Percentiles rank a stretch among this genome's conserved stretches.
Conservation (phyloP, 2,888 invertebrate genomes). For the Bunonema sp. region DNA sequence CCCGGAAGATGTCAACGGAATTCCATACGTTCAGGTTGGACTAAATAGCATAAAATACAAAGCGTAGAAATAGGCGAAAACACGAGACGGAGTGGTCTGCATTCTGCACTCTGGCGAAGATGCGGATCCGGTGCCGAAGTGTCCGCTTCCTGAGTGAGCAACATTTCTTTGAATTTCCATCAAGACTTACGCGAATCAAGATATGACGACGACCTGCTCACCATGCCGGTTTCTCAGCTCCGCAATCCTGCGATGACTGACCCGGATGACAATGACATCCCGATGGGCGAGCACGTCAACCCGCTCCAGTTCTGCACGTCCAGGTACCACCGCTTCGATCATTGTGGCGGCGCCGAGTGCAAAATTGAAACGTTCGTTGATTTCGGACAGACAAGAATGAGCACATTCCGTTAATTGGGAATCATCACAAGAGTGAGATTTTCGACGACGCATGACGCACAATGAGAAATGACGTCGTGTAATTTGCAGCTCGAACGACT, state of each 20-base stretch:
- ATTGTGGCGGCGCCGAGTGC: too few species aligned
- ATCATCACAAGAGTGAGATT: too few species aligned
- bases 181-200: slow-evolving; percentile 28
- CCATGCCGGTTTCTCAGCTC: slow-evolving; percentile 42
- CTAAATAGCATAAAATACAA: too few species aligned
- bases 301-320: slow-evolving; percentile 40
- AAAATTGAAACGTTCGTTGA: too few species aligned
- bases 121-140: slow-evolving; percentile 36
- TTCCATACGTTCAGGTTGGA: slow-evolving; percentile 33
- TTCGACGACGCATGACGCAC: too few species aligned
- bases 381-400: too few species aligned
- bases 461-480: too few species aligned
- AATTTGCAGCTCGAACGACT: slow-evolving; percentile 30
- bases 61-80: slow-evolving; percentile 24
- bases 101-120: slow-evolving; percentile 40
- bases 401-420: too few species aligned
- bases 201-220: slow-evolving; percentile 40
- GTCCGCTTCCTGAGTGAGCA: slow-evolving; percentile 14
- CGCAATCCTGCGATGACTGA: slow-evolving; percentile 43
- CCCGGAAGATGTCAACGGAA: slow-evolving; percentile 42
- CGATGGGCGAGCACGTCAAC: slow-evolving; percentile 41
- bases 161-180: background rate
- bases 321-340: too few species aligned
- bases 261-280: slow-evolving; percentile 39
- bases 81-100: slow-evolving; percentile 39